Evolutionary conservation across 30 jellyfish, hydroid and myxozoan species (phyloP), one percentile per base, ranked within the genome.

Genomic region (Sanderia malayensis): DNA sequence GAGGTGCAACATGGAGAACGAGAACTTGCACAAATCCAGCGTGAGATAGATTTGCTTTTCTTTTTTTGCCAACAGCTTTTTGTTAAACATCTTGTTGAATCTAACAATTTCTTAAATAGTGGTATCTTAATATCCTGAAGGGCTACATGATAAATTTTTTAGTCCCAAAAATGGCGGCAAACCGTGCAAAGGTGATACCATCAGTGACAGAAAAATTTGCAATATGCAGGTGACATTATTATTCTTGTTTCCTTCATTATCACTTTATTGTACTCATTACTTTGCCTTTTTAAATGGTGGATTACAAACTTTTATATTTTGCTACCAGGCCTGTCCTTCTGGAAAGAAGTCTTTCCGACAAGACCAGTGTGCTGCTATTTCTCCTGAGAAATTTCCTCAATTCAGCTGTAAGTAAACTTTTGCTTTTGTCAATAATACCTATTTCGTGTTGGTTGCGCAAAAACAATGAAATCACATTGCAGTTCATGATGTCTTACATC

Each of bases 21-120:
- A 67, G 99, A 59, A 71, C 87, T 0, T 92, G 99, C 78, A 80
- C 86, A 4, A 78, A 80, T 62, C 99, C 99, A 26, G 31, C 71
- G 99, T 92, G 61, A 80, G 88, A 25, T 4, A 67, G 28, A 41
- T 41, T 8, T 6, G 8, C 15, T 41, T 15, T 6, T 6, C 15
- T 17, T 29, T 19, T 3, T 19, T 29, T 17, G 73, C 80, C 75
- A 22, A 4, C 7, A 4, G 11, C 24, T 25, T 9, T 4, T 62
- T 17, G 7, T 6, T 6, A 19, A 41, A 8, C 55, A 41, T 41
- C 55, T 41, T 6, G 8, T 41, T 41, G 55, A 6, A 6, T 8
- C 8, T 41, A 15, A 41, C 8, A 41, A 41, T 6, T 41, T 6
- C 55, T 41, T 41, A 41, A 6, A 41, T 41, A 6, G 15, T 41